Evolutionary conservation across 2,888 invertebrate species (phyloP).

Genomic region (Halictus ligatus): DNA sequence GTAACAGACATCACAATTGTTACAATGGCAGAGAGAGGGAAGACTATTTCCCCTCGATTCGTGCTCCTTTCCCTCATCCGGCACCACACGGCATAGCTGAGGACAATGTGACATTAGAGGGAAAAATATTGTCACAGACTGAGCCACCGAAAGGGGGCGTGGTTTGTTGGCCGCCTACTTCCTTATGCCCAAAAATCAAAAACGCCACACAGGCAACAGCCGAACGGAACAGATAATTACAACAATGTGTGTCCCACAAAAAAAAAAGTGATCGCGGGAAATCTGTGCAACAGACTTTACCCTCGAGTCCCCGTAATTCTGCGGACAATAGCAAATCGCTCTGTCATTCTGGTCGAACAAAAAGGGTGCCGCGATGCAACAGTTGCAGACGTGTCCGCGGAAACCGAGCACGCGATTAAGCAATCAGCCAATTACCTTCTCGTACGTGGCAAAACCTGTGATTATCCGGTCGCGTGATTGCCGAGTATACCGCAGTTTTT

Average conservation of each 20-base stretch:
- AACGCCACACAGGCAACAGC: too few relatives aligned
- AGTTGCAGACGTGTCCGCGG: constrained; percentile 8
- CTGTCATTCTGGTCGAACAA: constrained; percentile 25
- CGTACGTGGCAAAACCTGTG: not conserved
- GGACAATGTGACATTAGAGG: too few relatives aligned
- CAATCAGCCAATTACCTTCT: constrained; percentile 18
- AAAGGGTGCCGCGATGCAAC: not conserved
- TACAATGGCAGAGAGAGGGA: too few relatives aligned
- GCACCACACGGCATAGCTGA: too few relatives aligned
- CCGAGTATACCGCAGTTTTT: not conserved
- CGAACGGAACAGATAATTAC: too few relatives aligned
- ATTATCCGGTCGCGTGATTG: constrained; percentile 42
- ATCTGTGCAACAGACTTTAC: not conserved
- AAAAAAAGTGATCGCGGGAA: not conserved
- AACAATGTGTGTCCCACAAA: not conserved
- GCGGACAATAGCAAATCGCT: constrained; percentile 5
- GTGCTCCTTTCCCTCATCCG: too few relatives aligned
- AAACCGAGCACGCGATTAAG: constrained; percentile 38
- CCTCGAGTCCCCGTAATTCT: not conserved
- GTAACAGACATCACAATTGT: too few relatives aligned
- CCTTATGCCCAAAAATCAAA: too few relatives aligned
- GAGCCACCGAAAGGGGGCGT: too few relatives aligned
- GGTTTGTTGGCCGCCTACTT: too few relatives aligned
- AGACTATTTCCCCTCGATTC: too few relatives aligned
- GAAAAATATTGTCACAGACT: too few relatives aligned